These are phyloP conservation scores for Holocentrus rufus DNA, from an alignment of 2,797 vertebrate species.

Conservation along the genomic window DNA sequence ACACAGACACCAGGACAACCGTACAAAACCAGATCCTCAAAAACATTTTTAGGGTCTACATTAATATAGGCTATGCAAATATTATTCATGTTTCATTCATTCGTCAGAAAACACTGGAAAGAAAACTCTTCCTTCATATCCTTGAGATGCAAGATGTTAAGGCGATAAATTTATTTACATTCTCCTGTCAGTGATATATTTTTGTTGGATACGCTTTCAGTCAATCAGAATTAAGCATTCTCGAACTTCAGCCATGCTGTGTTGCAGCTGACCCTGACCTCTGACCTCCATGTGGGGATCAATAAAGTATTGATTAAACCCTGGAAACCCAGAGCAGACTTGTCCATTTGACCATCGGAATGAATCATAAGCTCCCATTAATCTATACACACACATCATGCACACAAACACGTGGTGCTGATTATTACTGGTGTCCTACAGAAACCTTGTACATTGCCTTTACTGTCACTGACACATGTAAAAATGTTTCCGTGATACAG, in stretches of 20 bases:
- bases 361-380: constrained; percentile 9
- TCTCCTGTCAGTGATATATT: too few relatives aligned
- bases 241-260: neutral
- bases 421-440: constrained; percentile 32
- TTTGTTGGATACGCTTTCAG: too few relatives aligned
- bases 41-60: too few relatives aligned
- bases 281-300: constrained; percentile 8
- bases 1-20: too few relatives aligned
- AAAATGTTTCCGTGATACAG: too few relatives aligned
- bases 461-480: neutral
- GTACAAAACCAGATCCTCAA: too few relatives aligned
- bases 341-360: constrained; percentile 9
- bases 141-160: too few relatives aligned
- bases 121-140: too few relatives aligned
- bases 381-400: neutral
- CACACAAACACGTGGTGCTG: neutral
- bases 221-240: neutral
- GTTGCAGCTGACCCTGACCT: constrained; percentile 29
- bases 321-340: neutral
- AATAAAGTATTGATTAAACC: constrained; percentile 39
- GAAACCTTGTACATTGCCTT: neutral
- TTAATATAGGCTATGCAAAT: too few relatives aligned
- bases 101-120: too few relatives aligned
- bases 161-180: too few relatives aligned
- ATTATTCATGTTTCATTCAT: too few relatives aligned